Base-by-base conservation (phyloP, 1,140 invertebrate genomes). In the Drosophila persimilis region DNA sequence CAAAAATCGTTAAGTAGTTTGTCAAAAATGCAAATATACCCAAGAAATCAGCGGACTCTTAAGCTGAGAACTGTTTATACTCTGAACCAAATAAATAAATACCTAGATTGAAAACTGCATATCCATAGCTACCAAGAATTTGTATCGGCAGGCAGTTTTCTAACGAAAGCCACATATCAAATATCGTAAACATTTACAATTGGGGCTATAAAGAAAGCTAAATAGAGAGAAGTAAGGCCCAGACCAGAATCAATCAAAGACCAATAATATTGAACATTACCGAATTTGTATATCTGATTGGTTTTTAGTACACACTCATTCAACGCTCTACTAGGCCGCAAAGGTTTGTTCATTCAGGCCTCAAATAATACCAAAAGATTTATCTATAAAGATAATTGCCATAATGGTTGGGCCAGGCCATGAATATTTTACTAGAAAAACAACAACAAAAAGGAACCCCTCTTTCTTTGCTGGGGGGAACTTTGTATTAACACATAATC, bases 221-320 rank as follows among this genome's bases (percentile, higher is more conserved):
- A 46, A 64, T 17, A 54, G 41, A 26, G 24, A 31, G 71, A 50
- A 45, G 45, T 62, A 20, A 6, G 7, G 3, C 6, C 15, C 13
- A 44, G 17, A 13, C 22, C n/a, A 43, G 67, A 69, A 56, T 69
- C 63, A 69, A 69, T 56, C 44, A 67, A 69, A 69, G 29, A 17
- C 24, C 41, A 31, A 73, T 26, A 4, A 4, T 5, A 39, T 39
- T 51, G 52, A 44, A 57, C 24, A 26, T 26, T 26, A 5, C 41
- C 15, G 26, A 35, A n/a, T 41, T 20, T 20, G 20, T 54, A 58
- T 65, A 35, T 44, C 22, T 65, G 52, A 73, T 73, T 64, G 50
- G 7, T 44, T 29, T 43, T 47, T 46, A 51, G 41, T 45, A 35
- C 35, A 3, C 35, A 13, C 13, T 41, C 52, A 51, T 72, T 63